Conservation (phyloP, 2,888 invertebrate genomes). For the Scaeva pyrastri region DNA sequence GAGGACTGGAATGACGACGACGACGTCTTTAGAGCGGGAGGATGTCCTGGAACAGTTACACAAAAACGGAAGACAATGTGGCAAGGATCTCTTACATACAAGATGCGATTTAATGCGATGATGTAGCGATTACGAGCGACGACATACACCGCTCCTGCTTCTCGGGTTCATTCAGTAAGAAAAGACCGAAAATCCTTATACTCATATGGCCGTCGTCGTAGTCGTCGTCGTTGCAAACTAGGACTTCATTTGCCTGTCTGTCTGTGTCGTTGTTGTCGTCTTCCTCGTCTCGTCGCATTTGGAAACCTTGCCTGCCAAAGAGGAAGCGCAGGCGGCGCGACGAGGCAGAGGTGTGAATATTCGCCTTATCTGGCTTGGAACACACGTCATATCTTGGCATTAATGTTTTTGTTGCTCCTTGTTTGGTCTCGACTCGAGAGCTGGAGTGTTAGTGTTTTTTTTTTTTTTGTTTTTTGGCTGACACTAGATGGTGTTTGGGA, state of each 20-base stretch:
- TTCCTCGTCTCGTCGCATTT: slow-evolving; percentile 62
- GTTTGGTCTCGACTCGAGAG: slow-evolving; percentile 42
- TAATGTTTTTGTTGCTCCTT: slow-evolving; percentile 73
- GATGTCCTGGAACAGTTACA: slow-evolving; percentile 41
- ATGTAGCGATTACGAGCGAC: slow-evolving; percentile 60
- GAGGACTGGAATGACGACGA: background rate
- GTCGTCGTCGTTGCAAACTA: no score
- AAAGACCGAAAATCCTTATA: slow-evolving; percentile 23
- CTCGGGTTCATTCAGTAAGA: slow-evolving; percentile 13
- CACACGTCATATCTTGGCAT: slow-evolving; percentile 76
- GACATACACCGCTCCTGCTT: background rate
- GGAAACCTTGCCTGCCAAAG: slow-evolving; percentile 68
- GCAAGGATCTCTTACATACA: slow-evolving; percentile 68
- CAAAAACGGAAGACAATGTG: slow-evolving; percentile 75
- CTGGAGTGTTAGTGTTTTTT: slow-evolving; percentile 3
- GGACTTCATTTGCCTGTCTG: slow-evolving; percentile 67
- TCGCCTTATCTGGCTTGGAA: slow-evolving; percentile 75
- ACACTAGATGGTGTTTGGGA: background rate
- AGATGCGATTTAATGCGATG: slow-evolving; percentile 74
- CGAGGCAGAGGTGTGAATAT: slow-evolving; percentile 38
- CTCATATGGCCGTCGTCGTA: slow-evolving; percentile 35
- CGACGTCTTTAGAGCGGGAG: background rate
- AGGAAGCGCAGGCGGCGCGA: slow-evolving; percentile 62
- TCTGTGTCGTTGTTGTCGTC: slow-evolving; percentile 38
- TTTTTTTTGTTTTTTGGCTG: background rate